These are phyloP conservation scores for Pluvianellus socialis DNA, from an alignment of 2,113 vertebrate species.

Conservation along the genomic window DNA sequence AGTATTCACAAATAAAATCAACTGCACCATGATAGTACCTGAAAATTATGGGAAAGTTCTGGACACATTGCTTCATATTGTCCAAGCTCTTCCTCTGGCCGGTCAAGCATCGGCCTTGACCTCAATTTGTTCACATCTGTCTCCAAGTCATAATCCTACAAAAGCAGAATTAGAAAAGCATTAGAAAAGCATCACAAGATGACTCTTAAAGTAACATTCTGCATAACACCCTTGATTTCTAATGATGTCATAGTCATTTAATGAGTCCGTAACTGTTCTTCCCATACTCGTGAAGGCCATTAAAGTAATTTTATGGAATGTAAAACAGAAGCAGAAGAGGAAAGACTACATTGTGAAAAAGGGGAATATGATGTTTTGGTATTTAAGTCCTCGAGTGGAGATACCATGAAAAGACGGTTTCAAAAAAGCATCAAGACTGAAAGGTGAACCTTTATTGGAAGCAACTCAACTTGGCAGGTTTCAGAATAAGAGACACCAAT, in stretches of 20 bases:
- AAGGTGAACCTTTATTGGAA: neutral
- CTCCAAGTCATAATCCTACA: slow-evolving; percentile 91
- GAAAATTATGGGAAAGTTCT: slow-evolving; percentile 80
- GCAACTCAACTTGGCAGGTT: neutral
- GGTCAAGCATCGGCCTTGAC: slow-evolving; percentile 73
- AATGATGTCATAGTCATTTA: neutral
- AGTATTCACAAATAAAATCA: neutral
- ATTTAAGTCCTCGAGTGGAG: neutral
- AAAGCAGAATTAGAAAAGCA: neutral
- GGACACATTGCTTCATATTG: slow-evolving; percentile 82
- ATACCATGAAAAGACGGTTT: neutral
- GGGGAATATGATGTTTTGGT: neutral
- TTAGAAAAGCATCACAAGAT: neutral
- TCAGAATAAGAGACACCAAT: neutral
- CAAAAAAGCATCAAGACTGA: neutral
- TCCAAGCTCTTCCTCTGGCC: slow-evolving; percentile 78
- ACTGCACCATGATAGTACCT: slow-evolving; percentile 66
- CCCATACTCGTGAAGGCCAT: neutral
- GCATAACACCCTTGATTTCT: neutral
- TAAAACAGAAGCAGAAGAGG: neutral
- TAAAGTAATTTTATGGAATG: neutral
- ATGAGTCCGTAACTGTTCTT: neutral
- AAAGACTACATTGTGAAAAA: neutral
- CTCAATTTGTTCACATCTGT: slow-evolving; percentile 82
- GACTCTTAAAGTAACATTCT: neutral